These are phyloP conservation scores for Leptinotarsa defecta DNA, from an alignment of 1,140 invertebrate genomes.

Conservation along the genomic window DNA sequence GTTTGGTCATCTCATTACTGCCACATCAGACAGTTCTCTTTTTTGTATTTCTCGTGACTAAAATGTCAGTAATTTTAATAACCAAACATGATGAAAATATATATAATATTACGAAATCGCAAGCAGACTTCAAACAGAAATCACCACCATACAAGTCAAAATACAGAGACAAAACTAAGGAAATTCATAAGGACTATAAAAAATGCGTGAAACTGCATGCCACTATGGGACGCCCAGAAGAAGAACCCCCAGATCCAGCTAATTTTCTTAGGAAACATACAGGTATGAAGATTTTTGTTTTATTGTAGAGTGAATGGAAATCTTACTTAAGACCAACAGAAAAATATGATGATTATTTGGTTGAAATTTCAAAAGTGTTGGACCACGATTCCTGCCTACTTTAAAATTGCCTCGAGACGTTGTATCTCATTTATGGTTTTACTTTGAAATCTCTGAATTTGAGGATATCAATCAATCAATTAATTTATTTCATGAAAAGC, in stretches of 20 bases:
- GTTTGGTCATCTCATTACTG: background rate
- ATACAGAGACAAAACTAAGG: constrained; percentile 20
- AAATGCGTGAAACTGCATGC: constrained; percentile 52
- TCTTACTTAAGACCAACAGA: too few relatives aligned
- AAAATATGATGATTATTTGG: too few relatives aligned
- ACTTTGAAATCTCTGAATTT: too few relatives aligned
- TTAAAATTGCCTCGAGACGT: too few relatives aligned
- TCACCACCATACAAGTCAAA: constrained; percentile 34
- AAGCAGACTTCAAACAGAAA: constrained; percentile 40
- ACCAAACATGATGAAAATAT: constrained; percentile 60
- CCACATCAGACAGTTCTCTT: background rate
- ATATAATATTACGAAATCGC: constrained; percentile 53
- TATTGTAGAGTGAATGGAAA: too few relatives aligned
- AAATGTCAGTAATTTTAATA: constrained; percentile 59
- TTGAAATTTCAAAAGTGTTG: too few relatives aligned
- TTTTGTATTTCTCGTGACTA: constrained; percentile 8
- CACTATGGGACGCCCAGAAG: constrained; percentile 65
- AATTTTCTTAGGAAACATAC: constrained; percentile 64
- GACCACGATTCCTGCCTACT: too few relatives aligned
- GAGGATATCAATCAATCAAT: too few relatives aligned
- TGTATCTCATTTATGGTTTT: too few relatives aligned
- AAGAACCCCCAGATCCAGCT: constrained; percentile 60
- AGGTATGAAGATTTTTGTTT: constrained; percentile 30
- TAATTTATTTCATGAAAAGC: too few relatives aligned
- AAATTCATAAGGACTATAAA: background rate